Conservation (phyloP, 2,797 vertebrate genomes). For the Sternotherus odoratus region DNA sequence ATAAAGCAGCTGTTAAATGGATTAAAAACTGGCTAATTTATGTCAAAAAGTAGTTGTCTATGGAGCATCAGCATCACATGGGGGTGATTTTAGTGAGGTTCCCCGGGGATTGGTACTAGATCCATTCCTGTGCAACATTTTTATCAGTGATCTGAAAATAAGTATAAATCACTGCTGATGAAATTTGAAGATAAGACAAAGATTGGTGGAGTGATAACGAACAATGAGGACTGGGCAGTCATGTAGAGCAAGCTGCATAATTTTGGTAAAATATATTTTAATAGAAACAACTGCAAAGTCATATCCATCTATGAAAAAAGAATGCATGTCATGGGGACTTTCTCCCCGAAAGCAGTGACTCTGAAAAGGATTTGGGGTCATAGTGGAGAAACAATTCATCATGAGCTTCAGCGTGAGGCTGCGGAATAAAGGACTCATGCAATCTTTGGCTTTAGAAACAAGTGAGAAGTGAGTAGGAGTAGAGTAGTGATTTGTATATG, state of each 20-base stretch:
- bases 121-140: fast-evolving
- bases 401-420: neutral
- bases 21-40: neutral
- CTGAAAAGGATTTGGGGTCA: neutral
- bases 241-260: no score
- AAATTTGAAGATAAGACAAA: fast-evolving
- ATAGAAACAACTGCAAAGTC: neutral
- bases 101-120: neutral
- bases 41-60: neutral
- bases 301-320: neutral
- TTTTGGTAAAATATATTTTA: neutral
- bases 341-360: neutral
- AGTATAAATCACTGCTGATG: neutral
- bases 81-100: neutral
- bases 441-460: neutral
- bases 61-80: neutral
- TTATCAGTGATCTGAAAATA: neutral
- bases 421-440: neutral
- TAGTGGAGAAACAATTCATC: neutral
- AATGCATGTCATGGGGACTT: fast-evolving
- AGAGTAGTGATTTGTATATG: slow-evolving; percentile 20
- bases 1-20: neutral
- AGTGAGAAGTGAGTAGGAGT: neutral
- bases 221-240: neutral
- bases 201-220: neutral